Evolutionary conservation across 2,797 vertebrate species (phyloP).

Genomic region (Anguilla megastoma): DNA sequence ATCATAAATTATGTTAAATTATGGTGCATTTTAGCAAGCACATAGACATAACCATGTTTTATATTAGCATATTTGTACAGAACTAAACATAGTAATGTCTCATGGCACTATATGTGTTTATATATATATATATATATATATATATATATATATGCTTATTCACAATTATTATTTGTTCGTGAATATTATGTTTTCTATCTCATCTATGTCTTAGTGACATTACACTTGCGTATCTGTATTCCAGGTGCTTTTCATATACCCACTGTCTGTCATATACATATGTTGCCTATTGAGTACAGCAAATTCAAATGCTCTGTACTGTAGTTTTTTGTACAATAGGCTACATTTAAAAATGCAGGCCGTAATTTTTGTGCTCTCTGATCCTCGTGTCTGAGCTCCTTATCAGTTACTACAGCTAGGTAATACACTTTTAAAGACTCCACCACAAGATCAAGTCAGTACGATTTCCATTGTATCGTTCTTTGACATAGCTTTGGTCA

Average conservation of each 20-base stretch:
- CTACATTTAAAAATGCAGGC: background rate
- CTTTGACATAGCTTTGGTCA: background rate
- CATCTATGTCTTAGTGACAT: background rate
- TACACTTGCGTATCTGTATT: background rate
- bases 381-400: background rate
- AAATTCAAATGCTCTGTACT: background rate
- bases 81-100: background rate
- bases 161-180: background rate
- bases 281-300: background rate
- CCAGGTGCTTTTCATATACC: background rate
- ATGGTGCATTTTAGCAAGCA: background rate
- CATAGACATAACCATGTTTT: background rate
- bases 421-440: background rate
- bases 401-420: background rate
- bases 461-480: background rate
- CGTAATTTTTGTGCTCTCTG: background rate
- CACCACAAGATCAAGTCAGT: background rate
- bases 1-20: background rate
- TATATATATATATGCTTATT: background rate
- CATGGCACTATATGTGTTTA: background rate
- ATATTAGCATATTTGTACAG: background rate
- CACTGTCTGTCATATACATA: background rate
- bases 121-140: too few species aligned
- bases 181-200: background rate
- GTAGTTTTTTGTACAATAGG: background rate